Evolutionary conservation across 1,140 invertebrate genomes (phyloP).

Genomic region (Eumeta japonica): DNA sequence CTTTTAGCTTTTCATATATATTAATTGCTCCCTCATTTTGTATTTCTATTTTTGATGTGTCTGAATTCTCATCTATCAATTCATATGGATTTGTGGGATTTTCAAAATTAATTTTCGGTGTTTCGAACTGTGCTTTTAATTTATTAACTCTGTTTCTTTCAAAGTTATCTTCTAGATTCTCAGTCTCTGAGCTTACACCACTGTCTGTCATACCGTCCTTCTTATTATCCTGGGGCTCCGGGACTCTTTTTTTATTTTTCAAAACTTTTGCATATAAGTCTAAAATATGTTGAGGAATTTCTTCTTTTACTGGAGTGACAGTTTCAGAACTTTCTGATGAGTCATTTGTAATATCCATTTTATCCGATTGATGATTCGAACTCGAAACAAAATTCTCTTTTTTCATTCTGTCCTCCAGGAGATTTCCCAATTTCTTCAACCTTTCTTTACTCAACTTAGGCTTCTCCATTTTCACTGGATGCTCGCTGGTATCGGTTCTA

Average conservation of each 20-base stretch:
- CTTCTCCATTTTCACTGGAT: conserved; percentile 34
- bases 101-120: conserved; percentile 9
- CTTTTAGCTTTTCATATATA: conserved; percentile 7
- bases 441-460: conserved; percentile 40
- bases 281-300: conserved; percentile 48
- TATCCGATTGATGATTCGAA: neutral
- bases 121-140: conserved; percentile 31
- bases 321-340: neutral
- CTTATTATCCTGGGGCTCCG: conserved; percentile 29
- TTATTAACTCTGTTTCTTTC: conserved; percentile 28
- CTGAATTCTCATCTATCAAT: too few species aligned
- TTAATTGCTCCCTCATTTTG: conserved; percentile 8
- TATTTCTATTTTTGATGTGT: conserved; percentile 2
- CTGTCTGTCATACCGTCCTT: conserved; percentile 47
- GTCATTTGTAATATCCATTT: too few species aligned
- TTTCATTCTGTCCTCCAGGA: conserved; percentile 47
- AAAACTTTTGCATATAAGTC: conserved; percentile 55
- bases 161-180: conserved; percentile 41
- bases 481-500: conserved; percentile 40
- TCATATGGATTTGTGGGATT: too few species aligned
- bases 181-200: conserved; percentile 53
- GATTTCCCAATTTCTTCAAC: conserved; percentile 34
- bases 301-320: conserved; percentile 35
- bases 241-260: conserved; percentile 36
- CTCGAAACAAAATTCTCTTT: conserved; percentile 39